Evolutionary conservation across 2,113 vertebrate genomes (phyloP), one percentile per base, ranked within the genome.

Genomic region (Lycaon pictus): DNA sequence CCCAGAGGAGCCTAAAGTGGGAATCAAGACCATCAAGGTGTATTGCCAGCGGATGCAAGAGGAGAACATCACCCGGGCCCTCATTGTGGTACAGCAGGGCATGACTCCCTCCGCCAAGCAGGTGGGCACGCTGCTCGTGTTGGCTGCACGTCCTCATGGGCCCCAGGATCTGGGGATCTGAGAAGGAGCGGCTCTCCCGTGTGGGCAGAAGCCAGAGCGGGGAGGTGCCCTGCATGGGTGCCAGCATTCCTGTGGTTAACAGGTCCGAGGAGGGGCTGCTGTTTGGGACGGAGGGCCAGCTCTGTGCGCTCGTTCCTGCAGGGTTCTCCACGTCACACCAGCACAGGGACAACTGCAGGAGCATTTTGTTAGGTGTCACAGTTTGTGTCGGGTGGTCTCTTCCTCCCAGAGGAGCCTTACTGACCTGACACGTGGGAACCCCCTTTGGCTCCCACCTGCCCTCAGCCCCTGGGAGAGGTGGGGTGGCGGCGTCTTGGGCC

Each of bases 11-110:
- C 99, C 99, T 37, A 99, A 99, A 82, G 99, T 99, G 27, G 99
- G 99, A 0, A 99, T 99, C 84, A 99, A 99, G 98, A 99, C 99
- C 0, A 99, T 99, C 97, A 99, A 99, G 98, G 99, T 99, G 99
- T 99, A 99, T 97, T 99, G 99, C 96, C 99, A 99, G 98, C 99
- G 99, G 62, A 99, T 99, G 99, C 99, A 99, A 98, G 99, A 99
- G 96, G 99, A 99, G 98, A 99, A 99, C 98, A 99, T 99, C 98
- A 99, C 99, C 0, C 98, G 99, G 0, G 99, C 99, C 0, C 99
- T 99, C 95, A 99, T 99, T 43, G 99, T 99, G 91, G 99, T 99
- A 16, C 99, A 99, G 98, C 99, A 99, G 97, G 99, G 99, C 92
- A 99, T 99, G 99, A 99, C 99, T 0, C 99, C 99, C 0, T 99